Evolutionary conservation across 2,888 invertebrate genomes (phyloP).

Genomic region (Orthosia incerta): DNA sequence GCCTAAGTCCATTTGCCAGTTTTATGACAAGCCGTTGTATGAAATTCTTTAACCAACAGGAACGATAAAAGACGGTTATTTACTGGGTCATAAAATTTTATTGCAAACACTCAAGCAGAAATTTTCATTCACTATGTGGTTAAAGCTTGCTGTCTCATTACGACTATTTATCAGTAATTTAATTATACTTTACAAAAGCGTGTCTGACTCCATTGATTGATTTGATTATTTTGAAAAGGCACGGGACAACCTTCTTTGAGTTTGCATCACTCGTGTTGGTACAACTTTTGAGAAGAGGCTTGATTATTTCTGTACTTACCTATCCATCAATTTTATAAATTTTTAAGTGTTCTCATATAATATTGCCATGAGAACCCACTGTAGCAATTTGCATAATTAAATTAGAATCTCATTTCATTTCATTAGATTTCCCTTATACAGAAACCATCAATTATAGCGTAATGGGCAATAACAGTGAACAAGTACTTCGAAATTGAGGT

Average conservation of each 20-base stretch:
- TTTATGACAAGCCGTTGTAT: constrained; percentile 65
- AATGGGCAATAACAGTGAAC: constrained; percentile 38
- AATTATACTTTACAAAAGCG: constrained; percentile 14
- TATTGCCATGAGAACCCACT: constrained; percentile 6
- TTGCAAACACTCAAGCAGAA: constrained; percentile 46
- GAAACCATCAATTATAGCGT: constrained; percentile 31
- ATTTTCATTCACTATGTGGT: constrained; percentile 48
- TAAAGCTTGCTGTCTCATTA: constrained; percentile 22
- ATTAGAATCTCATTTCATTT: constrained; percentile 33
- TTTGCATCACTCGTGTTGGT: background rate
- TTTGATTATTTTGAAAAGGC: constrained; percentile 25
- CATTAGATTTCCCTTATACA: constrained; percentile 34
- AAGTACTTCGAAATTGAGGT: constrained; percentile 23
- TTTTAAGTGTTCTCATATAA: constrained; percentile 18
- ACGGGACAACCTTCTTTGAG: background rate
- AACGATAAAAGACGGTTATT: constrained; percentile 55
- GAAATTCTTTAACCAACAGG: constrained; percentile 57
- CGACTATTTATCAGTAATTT: constrained; percentile 23
- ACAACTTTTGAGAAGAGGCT: constrained; percentile 1
- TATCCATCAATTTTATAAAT: constrained; percentile 4
- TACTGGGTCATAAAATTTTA: constrained; percentile 63
- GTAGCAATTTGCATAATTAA: constrained; percentile 43
- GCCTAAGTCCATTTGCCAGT: constrained; percentile 70
- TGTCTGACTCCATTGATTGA: constrained; percentile 15
- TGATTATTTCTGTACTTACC: constrained; percentile 1